Evolutionary conservation across 2,113 vertebrate species (phyloP).

Genomic region (Todiramphus saurophagus): DNA sequence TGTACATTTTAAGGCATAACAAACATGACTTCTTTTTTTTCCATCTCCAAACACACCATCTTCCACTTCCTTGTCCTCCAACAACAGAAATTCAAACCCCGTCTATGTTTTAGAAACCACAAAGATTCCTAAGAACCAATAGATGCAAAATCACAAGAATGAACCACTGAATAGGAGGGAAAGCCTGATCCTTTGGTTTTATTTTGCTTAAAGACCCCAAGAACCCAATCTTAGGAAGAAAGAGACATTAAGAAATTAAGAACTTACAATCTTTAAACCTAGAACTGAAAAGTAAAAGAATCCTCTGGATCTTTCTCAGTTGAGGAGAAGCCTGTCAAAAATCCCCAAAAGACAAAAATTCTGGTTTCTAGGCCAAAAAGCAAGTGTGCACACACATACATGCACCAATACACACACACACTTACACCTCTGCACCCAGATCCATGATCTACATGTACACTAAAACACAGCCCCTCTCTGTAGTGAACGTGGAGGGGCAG

Average conservation of each 20-base stretch:
- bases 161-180: background rate
- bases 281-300: background rate
- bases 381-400: background rate
- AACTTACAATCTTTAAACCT: background rate
- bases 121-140: background rate
- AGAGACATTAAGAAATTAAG: background rate
- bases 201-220: background rate
- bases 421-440: background rate
- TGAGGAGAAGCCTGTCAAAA: background rate
- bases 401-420: rapidly evolving
- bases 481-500: rapidly evolving
- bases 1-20: background rate
- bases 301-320: background rate
- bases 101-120: background rate
- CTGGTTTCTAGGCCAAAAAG: background rate
- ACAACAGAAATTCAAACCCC: background rate
- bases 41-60: background rate
- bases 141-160: background rate
- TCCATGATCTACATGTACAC: rapidly evolving
- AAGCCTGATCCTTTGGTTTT: background rate
- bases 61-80: background rate
- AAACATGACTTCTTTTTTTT: background rate
- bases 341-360: background rate
- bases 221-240: background rate
- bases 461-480: background rate